These are phyloP conservation scores for Piaya cayana DNA, from an alignment of 2,113 vertebrate genomes.

Conservation along the genomic window DNA sequence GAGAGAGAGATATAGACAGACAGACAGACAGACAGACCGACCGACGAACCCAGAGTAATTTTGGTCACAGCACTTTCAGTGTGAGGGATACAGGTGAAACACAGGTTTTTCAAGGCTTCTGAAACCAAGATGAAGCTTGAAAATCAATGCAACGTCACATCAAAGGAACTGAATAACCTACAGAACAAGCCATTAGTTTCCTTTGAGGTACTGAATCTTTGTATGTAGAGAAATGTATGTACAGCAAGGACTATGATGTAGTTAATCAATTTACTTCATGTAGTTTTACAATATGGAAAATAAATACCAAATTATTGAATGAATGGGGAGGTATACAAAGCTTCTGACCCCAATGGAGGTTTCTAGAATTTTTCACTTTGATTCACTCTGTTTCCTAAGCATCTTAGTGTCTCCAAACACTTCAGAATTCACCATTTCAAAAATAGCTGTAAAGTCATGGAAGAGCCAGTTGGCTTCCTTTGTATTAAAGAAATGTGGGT, in stretches of 20 bases:
- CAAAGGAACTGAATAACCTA: neutral
- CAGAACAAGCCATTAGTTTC: neutral
- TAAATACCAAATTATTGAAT: neutral
- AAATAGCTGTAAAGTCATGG: neutral
- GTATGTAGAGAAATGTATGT: neutral
- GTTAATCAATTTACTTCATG: neutral
- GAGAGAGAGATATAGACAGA: too few species aligned
- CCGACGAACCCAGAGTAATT: neutral
- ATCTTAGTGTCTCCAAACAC: neutral
- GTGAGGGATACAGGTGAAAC: neutral
- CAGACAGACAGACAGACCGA: neutral
- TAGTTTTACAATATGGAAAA: neutral
- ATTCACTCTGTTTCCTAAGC: neutral
- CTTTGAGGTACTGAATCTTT: fast-evolving
- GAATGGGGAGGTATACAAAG: neutral
- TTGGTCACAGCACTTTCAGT: neutral
- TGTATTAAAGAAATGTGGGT: neutral
- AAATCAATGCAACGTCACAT: neutral
- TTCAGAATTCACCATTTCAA: neutral
- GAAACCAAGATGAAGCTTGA: neutral
- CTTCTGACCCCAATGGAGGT: neutral
- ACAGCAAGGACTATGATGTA: too few species aligned
- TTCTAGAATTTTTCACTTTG: neutral
- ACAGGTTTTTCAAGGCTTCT: neutral
- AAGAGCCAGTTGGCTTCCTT: neutral